Evolutionary conservation across 2,113 vertebrate species (phyloP).

Genomic region (Cynopterus brachyotis): DNA sequence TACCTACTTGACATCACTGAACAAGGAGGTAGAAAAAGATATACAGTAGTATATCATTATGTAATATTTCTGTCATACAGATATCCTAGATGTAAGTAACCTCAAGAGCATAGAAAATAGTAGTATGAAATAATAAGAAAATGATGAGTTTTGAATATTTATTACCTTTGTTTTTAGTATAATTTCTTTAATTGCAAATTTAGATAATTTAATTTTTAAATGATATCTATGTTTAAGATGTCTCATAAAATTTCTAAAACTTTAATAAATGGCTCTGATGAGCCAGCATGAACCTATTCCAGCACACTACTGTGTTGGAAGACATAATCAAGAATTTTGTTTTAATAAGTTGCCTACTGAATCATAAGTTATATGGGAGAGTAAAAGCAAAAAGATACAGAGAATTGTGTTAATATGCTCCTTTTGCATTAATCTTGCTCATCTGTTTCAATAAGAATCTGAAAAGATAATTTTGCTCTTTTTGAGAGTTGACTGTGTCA

Average conservation of each 20-base stretch:
- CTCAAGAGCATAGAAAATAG: neutral
- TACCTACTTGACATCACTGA: neutral
- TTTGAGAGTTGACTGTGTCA: neutral
- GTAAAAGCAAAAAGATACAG: neutral
- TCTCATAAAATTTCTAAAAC: neutral
- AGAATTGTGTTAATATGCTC: neutral
- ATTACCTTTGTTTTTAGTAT: slow-evolving; percentile 6
- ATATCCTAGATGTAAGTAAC: neutral
- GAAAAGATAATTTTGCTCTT: slow-evolving; percentile 25
- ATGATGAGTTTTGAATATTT: neutral
- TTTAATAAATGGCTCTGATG: neutral
- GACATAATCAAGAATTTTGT: neutral
- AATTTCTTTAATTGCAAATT: neutral
- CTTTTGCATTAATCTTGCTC: neutral
- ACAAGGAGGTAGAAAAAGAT: neutral
- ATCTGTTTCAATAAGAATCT: slow-evolving; percentile 16
- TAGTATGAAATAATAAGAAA: slow-evolving; percentile 4
- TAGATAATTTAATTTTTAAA: slow-evolving; percentile 13
- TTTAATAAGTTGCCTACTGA: slow-evolving; percentile 26
- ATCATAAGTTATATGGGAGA: neutral
- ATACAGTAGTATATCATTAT: neutral
- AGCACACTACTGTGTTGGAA: neutral
- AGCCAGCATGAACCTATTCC: neutral
- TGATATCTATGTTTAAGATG: neutral
- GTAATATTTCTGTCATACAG: neutral